A percentile compares a stretch with the other conserved stretches of the same genome.
These are phyloP conservation scores for Pheucticus melanocephalus DNA, from an alignment of 2,113 vertebrate genomes.

Conservation along the genomic window DNA sequence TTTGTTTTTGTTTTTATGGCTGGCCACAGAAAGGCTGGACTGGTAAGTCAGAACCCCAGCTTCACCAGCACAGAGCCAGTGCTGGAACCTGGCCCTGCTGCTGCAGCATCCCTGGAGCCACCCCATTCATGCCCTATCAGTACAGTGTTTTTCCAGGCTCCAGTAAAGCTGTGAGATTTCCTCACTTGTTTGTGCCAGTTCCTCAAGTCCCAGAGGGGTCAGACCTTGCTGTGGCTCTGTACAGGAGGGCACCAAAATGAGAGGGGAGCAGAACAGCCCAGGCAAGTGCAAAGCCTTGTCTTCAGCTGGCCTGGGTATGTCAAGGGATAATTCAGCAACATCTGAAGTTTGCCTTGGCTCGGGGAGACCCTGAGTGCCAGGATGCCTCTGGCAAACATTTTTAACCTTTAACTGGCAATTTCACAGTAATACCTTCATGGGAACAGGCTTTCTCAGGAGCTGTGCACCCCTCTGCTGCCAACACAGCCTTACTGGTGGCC, in stretches of 20 bases:
- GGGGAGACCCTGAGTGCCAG: background rate
- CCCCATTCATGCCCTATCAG: rapidly evolving
- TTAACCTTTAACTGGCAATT: background rate
- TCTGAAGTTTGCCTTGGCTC: background rate
- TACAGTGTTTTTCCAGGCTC: background rate
- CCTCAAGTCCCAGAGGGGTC: background rate
- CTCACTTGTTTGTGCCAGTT: rapidly evolving
- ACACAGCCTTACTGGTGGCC: background rate
- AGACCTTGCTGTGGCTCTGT: background rate
- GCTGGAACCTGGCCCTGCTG: background rate
- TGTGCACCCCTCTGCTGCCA: background rate
- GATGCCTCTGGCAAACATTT: background rate
- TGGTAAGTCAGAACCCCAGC: background rate
- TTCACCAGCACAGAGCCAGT: rapidly evolving
- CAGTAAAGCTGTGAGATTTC: background rate
- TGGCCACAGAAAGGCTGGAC: background rate
- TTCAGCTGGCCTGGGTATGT: background rate
- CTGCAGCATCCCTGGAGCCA: background rate
- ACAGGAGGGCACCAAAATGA: rapidly evolving
- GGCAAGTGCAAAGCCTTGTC: background rate
- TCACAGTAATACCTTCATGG: background rate
- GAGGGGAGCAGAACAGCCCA: rapidly evolving
- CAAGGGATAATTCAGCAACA: background rate
- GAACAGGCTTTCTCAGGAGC: background rate
- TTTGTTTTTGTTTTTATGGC: background rate